Evolutionary conservation across 2,888 invertebrate species (phyloP).

Genomic region (Parnassius smintheus): DNA sequence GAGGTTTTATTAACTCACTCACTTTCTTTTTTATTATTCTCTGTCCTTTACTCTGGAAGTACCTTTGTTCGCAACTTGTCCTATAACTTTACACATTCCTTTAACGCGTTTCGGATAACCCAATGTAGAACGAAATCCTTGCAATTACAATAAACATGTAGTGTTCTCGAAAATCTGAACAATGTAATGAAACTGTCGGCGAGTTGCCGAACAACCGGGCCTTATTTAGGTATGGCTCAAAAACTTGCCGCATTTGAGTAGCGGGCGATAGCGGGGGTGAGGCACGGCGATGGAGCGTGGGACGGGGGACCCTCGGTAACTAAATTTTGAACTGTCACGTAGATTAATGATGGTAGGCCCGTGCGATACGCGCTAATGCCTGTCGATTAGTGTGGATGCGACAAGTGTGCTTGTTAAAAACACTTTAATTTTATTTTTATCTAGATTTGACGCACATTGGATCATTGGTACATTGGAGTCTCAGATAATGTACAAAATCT

Average conservation of each 20-base stretch:
- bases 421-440: background rate
- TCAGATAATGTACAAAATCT: no score
- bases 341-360: conserved; percentile 81
- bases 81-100: no score
- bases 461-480: no score
- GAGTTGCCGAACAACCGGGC: conserved; percentile 43
- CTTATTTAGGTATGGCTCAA: conserved; percentile 58
- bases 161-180: conserved; percentile 13
- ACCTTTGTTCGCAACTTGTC: no score
- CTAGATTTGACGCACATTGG: conserved; percentile 7
- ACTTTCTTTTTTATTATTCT: no score
- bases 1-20: no score
- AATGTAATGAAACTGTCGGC: conserved; percentile 36
- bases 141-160: conserved; percentile 2
- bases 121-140: background rate
- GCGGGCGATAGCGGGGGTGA: conserved; percentile 38
- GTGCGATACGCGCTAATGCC: conserved; percentile 80
- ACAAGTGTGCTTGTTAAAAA: conserved; percentile 28
- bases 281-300: conserved; percentile 31
- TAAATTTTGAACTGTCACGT: conserved; percentile 82
- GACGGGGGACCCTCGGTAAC: conserved; percentile 74
- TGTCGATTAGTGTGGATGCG: conserved; percentile 66
- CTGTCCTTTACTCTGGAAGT: no score
- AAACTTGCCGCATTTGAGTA: conserved; percentile 58
- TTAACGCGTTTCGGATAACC: background rate